Base-by-base conservation (phyloP, 1,140 invertebrate species). In the Camponotus vicinus region DNA sequence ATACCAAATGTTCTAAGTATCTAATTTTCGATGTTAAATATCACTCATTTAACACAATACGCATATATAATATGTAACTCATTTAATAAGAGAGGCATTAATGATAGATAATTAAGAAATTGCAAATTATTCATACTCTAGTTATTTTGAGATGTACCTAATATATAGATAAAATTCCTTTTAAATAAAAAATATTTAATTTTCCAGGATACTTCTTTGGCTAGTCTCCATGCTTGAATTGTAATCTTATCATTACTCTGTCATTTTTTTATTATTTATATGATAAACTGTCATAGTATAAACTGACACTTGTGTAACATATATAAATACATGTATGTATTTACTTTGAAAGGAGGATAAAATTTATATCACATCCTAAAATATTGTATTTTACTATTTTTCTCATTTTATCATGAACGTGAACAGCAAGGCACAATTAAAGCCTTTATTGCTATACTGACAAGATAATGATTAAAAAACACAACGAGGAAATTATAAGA, bases 361-460 rank as follows among this genome's bases (percentile, higher is more conserved):
- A 73, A 82, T 82, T 77, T 6, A 52, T 6, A 52, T 87, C 80
- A 67, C 80, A 64, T 89, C 73, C 18, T 42, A 90, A 90, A 90
- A 90, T 90, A 90, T 88, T 55, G 15, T 52, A 66, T 82, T 9
- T 76, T 88, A 90, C 85, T 82, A 63, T 87, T 73, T 84, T 64
- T 64, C 32, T 40, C 18, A 21, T 40, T 89, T 71, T 55, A 42
- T 71, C 27, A 87, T 78, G 52, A 88, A 86, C 57, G 52, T 70
- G 37, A 84, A 89, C 59, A 78, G 64, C 86, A 91, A 91, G 89
- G 89, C 89, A 91, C n/a, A 84, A 76, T 84, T 69, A 91, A 90
- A 84, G 69, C 89, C 86, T 89, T 89, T 77, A 89, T 89, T 85
- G 71, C 78, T 75, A 88, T 70, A 77, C 45, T 32, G 55, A 77